Conservation (phyloP, 2,113 vertebrate genomes). For the Cranoglanis bouderius region DNA sequence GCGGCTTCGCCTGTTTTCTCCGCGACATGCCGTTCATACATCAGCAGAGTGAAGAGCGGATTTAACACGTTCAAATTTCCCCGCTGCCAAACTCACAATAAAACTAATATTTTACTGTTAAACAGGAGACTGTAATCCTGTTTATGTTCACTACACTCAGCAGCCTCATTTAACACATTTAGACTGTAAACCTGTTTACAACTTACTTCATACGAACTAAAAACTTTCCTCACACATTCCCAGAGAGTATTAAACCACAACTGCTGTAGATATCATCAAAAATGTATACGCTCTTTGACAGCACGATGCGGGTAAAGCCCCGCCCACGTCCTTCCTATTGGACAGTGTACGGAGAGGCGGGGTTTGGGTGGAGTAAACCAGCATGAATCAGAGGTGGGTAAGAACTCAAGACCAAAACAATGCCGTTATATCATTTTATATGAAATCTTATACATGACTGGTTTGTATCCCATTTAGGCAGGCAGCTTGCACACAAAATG, state of each 20-base stretch:
- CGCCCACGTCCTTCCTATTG: conserved; percentile 38
- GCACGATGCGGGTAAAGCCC: background rate
- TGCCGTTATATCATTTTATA: background rate
- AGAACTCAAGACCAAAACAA: background rate
- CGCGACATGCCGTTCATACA: conserved; percentile 90
- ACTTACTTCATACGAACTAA: background rate
- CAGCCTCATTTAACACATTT: background rate
- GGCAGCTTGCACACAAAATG: background rate
- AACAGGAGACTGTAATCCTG: background rate
- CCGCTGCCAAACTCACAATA: background rate
- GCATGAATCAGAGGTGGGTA: conserved; percentile 28
- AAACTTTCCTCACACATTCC: background rate
- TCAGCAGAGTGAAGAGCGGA: conserved; percentile 10
- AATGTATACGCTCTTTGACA: conserved; percentile 38
- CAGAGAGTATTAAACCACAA: background rate
- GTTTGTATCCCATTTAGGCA: background rate
- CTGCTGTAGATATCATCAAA: background rate
- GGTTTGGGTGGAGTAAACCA: conserved; percentile 14
- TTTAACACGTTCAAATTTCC: background rate
- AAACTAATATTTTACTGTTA: no score
- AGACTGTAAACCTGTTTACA: no score
- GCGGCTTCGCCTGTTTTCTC: conserved; percentile 99
- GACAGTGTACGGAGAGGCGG: background rate
- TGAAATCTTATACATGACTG: background rate
- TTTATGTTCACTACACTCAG: background rate